Evolutionary conservation across 35 echinoderm and acorn worm genomes (phyloP), one percentile per base, ranked within the genome.

Genomic region (Diadema setosum): DNA sequence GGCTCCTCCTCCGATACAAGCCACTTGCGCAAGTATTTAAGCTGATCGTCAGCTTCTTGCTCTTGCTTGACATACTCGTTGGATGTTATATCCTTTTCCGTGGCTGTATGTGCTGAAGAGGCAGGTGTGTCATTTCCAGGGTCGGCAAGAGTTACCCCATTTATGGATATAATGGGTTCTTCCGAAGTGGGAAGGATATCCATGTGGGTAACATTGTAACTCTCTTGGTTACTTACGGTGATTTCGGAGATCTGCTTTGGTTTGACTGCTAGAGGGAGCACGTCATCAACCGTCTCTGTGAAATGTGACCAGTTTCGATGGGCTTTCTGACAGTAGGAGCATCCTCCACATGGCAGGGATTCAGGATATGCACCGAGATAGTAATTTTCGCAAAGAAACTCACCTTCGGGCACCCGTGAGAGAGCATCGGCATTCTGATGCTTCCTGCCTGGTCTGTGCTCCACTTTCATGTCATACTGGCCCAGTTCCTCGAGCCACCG

Each of bases 291-390:
- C 7, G 65, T 80, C 49, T 92, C 90, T n/a, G 45, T 46, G 57
- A 92, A 92, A 21, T 20, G 5, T 18, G 29, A 56, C 91, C 91
- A 93, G 1, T 93, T 42, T 2, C 27, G 16, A 39, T 93, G 91
- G 12, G 85, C 85, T 46, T 33, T 57, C 15, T 36, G 17, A 34
- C 91, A 93, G 34, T 88, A 93, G 1, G 35, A 20, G 46, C 91
- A 93, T 17, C 70, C 85, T 8, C 85, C 70, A 83, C 91, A 93
- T 36, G 91, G 91, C 60, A 65, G n/a, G n/a, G n/a, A n/a, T n/a
- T n/a, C n/a, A n/a, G n/a, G n/a, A n/a, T n/a, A n/a, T n/a, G n/a
- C n/a, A n/a, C n/a, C n/a, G n/a, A n/a, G n/a, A n/a, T n/a, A n/a
- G n/a, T n/a, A n/a, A n/a, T n/a, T n/a, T n/a, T n/a, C n/a, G n/a